Evolutionary conservation across 2,888 invertebrate species (phyloP), one percentile per base, ranked within the genome.

Genomic region (Ormyrus labotus): DNA sequence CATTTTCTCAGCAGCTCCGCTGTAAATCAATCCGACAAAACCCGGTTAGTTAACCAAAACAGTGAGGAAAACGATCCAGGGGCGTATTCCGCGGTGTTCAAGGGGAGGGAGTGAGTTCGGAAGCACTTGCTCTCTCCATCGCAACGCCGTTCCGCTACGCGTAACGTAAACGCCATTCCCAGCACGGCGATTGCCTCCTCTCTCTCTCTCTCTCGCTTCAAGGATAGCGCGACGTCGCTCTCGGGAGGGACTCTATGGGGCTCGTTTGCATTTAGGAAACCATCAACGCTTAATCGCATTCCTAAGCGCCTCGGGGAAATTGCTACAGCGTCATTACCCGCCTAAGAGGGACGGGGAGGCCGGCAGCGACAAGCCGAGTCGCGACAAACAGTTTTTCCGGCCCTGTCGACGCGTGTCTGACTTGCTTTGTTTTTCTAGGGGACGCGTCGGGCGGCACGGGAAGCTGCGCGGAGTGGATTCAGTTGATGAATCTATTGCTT

Each of bases 261-360:
- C 87, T 88, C 88, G 90, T 90, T 90, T 89, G 88, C 89, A 88
- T 90, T 90, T 89, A 89, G 89, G 88, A 89, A 89, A 87, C 89
- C 90, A 89, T 90, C 90, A 90, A 87, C 89, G 88, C 88, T 89
- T 90, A 90, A 90, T 90, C 89, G 89, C 88, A 88, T 90, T 89
- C 87, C 88, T 87, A 86, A 86, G 85, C 86, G 87, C 80, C 82
- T 71, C 71, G 58, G 74, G 82, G 76, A 80, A 82, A 82, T 82
- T 82, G 82, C 80, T 64, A 78, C 67, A 63, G 79, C 82, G 65
- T 73, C 79, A 82, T 82, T 82, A 77, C 64, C 53, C 55, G 34
- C 58, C 71, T 34, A 4, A 34, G 34, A 34, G 34, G 34, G 34
- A 34, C 11, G 53, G 76, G 45, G 63, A 69, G 60, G 51, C 50